Evolutionary conservation across 2,113 vertebrate species (phyloP), one percentile per base, ranked within the genome.

Genomic region (Corapipo altera): DNA sequence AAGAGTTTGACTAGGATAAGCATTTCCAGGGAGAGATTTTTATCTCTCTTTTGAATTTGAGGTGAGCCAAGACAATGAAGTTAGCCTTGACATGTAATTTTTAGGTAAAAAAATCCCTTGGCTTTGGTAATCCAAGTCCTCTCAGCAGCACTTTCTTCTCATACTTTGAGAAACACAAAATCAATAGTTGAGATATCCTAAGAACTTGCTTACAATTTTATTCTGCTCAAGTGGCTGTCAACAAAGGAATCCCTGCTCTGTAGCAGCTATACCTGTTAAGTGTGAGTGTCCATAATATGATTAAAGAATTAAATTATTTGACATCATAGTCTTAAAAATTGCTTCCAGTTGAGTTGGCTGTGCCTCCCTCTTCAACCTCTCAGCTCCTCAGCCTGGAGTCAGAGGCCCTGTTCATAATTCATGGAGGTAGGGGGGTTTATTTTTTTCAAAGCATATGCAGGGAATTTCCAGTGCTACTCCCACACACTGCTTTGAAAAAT

Each of bases 21-120:
- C 89, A 91, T 95, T 97, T 97, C 93, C 93, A 95, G 80, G 69
- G 94, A 95, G 94, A 96, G 95, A 95, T 95, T 95, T 93, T 94
- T 94, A 95, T 94, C 93, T 96, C 89, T 91, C 93, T 77, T 74
- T 93, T 96, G 93, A 94, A 92, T 95, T 71, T 93, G 91, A 89
- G 91, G 81, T 81, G 65, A 95, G 76, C 81, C 66, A 91, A 92
- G 89, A 92, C 94, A 91, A 87, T 95, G 94, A 94, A 94, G 89
- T 78, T 95, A 96, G 80, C 80, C 73, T 92, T 91, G 80, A 89
- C 80, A 52, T 67, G 70, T 85, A 74, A 67, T 89, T 96, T 95
- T 93, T 93, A 92, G 83, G 91, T 91, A 75, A 95, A 93, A 90
- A 90, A 95, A 83, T 5, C 0, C 48, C 61, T 69, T 81, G 74